Conservation (phyloP, 2,888 invertebrate genomes). For the Mimumesa dahlbomi region DNA sequence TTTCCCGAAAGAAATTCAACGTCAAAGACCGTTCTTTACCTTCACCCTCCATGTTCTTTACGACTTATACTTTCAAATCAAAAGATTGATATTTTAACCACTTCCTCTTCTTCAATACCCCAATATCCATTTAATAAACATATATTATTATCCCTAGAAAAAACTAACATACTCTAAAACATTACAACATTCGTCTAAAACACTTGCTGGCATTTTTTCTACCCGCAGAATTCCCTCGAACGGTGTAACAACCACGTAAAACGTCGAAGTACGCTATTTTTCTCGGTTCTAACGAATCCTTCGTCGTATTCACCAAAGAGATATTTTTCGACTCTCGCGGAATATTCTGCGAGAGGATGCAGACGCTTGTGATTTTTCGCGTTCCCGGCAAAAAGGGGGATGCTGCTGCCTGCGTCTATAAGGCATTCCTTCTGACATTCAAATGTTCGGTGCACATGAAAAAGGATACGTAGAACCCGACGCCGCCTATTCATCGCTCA, state of each 20-base stretch:
- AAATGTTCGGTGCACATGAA: constrained; percentile 70
- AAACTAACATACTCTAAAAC: too few species aligned
- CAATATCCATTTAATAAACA: too few species aligned
- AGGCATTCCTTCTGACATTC: constrained; percentile 75
- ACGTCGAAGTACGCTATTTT: constrained; percentile 34
- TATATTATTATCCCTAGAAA: too few species aligned
- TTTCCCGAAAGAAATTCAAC: constrained; percentile 26
- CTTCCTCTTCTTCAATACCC: too few species aligned
- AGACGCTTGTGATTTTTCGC: constrained; percentile 56
- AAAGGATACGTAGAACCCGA: constrained; percentile 68
- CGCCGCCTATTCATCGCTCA: constrained; percentile 76
- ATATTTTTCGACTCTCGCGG: constrained; percentile 45
- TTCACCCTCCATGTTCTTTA: neutral
- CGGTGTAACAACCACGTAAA: constrained; percentile 16
- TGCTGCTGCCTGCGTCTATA: constrained; percentile 5
- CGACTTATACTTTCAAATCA: too few species aligned
- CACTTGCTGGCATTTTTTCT: neutral
- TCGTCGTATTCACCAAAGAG: constrained; percentile 24
- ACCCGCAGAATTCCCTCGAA: neutral
- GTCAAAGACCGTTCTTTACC: constrained; percentile 48
- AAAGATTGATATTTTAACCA: too few species aligned
- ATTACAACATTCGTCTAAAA: too few species aligned
- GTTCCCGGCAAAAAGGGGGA: constrained; percentile 4
- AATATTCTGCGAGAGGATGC: constrained; percentile 45
- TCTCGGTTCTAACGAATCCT: constrained; percentile 27